Percentiles rank a stretch among this genome's conserved stretches.
These are phyloP conservation scores for Daboia siamensis DNA, from an alignment of 2,113 vertebrate species.

Conservation along the genomic window DNA sequence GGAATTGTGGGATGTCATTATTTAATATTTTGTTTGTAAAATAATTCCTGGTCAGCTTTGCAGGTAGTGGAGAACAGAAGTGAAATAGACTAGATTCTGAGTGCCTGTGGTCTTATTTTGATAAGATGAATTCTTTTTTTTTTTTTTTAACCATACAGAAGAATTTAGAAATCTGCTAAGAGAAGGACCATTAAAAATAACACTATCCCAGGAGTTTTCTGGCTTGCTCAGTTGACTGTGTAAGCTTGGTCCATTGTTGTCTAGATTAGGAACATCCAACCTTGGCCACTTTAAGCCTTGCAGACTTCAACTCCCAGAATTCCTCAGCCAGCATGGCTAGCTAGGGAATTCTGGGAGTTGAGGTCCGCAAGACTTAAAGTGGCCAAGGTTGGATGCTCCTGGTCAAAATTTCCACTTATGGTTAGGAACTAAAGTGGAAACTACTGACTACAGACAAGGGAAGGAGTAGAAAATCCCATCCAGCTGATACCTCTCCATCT, in stretches of 20 bases:
- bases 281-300: background rate
- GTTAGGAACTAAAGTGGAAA: background rate
- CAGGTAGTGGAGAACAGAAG: background rate
- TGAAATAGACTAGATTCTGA: background rate
- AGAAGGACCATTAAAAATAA: background rate
- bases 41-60: background rate
- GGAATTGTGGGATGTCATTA: background rate
- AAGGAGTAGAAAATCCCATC: background rate
- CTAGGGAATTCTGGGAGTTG: background rate
- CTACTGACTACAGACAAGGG: background rate
- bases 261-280: background rate
- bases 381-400: background rate
- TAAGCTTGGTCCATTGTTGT: background rate
- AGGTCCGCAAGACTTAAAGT: background rate
- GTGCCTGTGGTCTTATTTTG: background rate
- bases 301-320: background rate
- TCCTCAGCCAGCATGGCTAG: background rate
- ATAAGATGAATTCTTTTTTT: background rate
- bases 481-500: background rate
- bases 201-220: background rate
- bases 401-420: background rate
- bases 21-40: background rate
- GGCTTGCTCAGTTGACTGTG: background rate
- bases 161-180: background rate
- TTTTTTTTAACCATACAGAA: background rate